phyloP scores from a whole-genome alignment of 2,888 invertebrate species.

The Laothoe populi region DNA sequence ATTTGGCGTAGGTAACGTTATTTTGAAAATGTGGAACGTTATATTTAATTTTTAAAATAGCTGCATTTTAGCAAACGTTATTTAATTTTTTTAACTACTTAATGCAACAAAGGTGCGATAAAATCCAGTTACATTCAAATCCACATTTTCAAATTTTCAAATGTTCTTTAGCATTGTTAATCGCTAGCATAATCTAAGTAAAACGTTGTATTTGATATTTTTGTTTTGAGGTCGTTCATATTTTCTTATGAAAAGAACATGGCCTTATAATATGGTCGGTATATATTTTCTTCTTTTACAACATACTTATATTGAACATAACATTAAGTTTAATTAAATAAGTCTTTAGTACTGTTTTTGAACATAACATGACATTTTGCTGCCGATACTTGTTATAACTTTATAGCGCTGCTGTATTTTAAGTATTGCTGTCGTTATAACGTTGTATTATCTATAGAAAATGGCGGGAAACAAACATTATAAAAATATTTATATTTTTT shows the following conservation, averaged over 20 bases:
- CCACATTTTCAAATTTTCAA: neutral
- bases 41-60: neutral
- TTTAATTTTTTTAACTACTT: constrained; percentile 17
- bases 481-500: neutral
- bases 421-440: constrained; percentile 12
- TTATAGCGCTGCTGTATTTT: constrained; percentile 9
- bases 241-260: neutral
- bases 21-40: neutral
- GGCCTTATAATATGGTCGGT: neutral
- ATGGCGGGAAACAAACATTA: neutral
- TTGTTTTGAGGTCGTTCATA: neutral
- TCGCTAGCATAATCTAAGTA: constrained; percentile 3
- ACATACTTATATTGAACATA: neutral
- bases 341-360: neutral
- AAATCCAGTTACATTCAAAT: neutral
- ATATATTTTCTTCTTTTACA: constrained; percentile 1
- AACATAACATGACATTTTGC: neutral
- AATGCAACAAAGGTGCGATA: constrained; percentile 10
- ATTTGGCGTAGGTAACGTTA: neutral
- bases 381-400: constrained; percentile 9
- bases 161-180: constrained; percentile 16
- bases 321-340: constrained; percentile 1
- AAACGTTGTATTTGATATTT: neutral
- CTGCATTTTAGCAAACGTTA: neutral
- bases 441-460: neutral